These are phyloP conservation scores for Vulpes vulpes DNA, from an alignment of 2,113 vertebrate species.

Conservation along the genomic window DNA sequence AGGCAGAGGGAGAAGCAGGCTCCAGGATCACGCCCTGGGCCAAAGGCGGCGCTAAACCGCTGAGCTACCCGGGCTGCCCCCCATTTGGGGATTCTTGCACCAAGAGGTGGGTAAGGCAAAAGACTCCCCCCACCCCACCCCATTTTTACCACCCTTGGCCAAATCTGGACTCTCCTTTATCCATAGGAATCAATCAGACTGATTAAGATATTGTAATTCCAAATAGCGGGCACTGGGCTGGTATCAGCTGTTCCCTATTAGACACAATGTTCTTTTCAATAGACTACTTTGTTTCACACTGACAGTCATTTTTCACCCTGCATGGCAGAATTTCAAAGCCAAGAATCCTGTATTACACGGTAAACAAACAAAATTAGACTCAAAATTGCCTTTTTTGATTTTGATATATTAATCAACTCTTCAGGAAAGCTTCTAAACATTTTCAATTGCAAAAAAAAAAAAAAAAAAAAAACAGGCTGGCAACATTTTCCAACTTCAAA, in stretches of 20 bases:
- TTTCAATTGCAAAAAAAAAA: conserved; percentile 51
- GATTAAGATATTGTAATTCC: conserved; percentile 64
- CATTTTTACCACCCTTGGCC: background rate
- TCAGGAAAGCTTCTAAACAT: conserved; percentile 74
- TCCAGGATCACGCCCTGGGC: too few relatives aligned
- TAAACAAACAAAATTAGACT: conserved; percentile 80
- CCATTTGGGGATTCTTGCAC: background rate
- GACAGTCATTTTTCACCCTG: conserved; percentile 87
- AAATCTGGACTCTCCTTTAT: conserved; percentile 38
- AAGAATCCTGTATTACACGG: conserved; percentile 82
- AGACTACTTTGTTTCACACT: conserved; percentile 82
- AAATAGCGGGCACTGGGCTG: conserved; percentile 76
- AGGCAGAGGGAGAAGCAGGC: too few relatives aligned
- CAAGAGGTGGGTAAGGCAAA: background rate
- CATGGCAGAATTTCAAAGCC: conserved; percentile 83
- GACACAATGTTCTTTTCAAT: conserved; percentile 83
- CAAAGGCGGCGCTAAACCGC: too few relatives aligned
- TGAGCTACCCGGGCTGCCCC: too few relatives aligned
- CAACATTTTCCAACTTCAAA: conserved; percentile 72
- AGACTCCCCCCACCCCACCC: background rate
- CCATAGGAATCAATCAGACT: background rate
- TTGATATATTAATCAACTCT: conserved; percentile 75
- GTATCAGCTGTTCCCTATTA: conserved; percentile 82
- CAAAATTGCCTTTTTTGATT: conserved; percentile 70
- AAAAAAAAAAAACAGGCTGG: conserved; percentile 58